Conservation (phyloP, 2,888 invertebrate genomes). For the Idaea aversata region DNA sequence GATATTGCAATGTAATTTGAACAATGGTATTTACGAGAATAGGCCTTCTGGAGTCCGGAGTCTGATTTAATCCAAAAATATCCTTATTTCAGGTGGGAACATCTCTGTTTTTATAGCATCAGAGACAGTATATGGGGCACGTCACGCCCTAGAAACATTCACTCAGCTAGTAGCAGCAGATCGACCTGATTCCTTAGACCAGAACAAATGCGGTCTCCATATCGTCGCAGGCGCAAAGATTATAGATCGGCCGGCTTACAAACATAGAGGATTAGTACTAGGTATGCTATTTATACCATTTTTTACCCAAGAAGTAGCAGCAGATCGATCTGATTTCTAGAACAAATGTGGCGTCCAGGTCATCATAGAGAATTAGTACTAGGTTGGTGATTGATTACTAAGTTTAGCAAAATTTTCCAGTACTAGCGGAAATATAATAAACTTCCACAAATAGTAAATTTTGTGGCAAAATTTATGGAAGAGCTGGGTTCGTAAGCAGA, state of each 20-base stretch:
- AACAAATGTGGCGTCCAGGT: too few species aligned
- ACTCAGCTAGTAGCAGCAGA: constrained; percentile 82
- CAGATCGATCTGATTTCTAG: not conserved
- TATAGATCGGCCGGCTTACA: constrained; percentile 88
- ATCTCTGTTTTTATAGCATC: constrained; percentile 79
- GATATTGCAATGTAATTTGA: too few species aligned
- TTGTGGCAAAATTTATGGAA: too few species aligned
- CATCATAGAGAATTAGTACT: too few species aligned
- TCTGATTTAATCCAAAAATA: not conserved
- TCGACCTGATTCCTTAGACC: constrained; percentile 42
- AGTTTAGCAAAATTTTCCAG: too few species aligned
- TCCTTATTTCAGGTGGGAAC: constrained; percentile 54
- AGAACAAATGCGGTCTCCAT: constrained; percentile 74
- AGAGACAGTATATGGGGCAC: constrained; percentile 84
- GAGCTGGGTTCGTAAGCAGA: too few species aligned
- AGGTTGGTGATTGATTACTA: too few species aligned
- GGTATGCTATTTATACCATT: not conserved
- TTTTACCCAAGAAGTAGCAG: not conserved
- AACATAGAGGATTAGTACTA: constrained; percentile 87
- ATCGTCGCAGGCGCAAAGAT: constrained; percentile 83
- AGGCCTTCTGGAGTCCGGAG: too few species aligned
- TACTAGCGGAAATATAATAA: too few species aligned
- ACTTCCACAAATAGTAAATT: too few species aligned
- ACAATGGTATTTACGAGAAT: too few species aligned
- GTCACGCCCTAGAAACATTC: constrained; percentile 89